These are phyloP conservation scores for Drosophila orena DNA, from an alignment of 1,140 invertebrate genomes.

Conservation along the genomic window DNA sequence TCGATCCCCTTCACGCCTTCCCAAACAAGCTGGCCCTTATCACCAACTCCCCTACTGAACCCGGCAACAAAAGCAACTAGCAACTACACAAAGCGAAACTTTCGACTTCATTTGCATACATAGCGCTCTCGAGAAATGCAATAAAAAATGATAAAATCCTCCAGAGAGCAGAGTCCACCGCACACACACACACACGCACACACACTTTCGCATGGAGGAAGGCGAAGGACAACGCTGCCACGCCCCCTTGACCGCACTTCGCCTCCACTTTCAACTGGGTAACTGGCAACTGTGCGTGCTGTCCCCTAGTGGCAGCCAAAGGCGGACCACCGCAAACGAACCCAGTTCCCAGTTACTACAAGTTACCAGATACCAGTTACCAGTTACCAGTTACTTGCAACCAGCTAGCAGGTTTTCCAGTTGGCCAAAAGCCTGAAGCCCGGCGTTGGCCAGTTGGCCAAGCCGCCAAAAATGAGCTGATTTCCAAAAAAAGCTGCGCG, in stretches of 20 bases:
- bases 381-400: background rate
- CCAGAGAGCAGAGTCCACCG: conserved; percentile 16
- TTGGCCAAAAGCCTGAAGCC: conserved; percentile 36
- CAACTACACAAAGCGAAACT: conserved; percentile 79
- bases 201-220: too few relatives aligned
- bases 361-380: conserved; percentile 5
- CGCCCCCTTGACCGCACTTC: conserved; percentile 12
- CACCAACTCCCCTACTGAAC: conserved; percentile 1
- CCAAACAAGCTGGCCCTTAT: conserved; percentile 14
- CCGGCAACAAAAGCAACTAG: conserved; percentile 59
- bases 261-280: conserved; percentile 28
- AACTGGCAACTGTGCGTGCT: conserved; percentile 46
- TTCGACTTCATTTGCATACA: conserved; percentile 83
- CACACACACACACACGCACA: conserved; percentile 15
- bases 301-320: conserved; percentile 46
- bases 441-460: conserved; percentile 42
- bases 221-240: conserved; percentile 29
- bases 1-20: conserved; percentile 28
- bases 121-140: conserved; percentile 81
- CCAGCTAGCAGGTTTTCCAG: conserved; percentile 36
- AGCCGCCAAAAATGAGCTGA: conserved; percentile 73
- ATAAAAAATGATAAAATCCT: conserved; percentile 84
- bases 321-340: conserved; percentile 62
- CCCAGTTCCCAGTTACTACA: conserved; percentile 50
- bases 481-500: conserved; percentile 71